These are phyloP conservation scores for Mus musculus DNA, from an alignment of 2,113 vertebrate genomes.

Conservation along the genomic window DNA sequence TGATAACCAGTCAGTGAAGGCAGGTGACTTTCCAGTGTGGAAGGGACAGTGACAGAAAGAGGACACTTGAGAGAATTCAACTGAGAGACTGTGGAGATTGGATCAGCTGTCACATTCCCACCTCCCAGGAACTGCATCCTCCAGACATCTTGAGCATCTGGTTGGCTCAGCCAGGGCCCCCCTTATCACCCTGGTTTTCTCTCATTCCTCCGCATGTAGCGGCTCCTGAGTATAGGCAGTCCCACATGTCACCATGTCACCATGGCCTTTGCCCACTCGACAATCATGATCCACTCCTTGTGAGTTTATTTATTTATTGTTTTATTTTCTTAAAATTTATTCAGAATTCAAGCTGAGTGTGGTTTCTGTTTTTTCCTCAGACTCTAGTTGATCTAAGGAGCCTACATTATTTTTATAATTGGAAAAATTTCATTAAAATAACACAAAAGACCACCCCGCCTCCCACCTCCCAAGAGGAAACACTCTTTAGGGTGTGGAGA, in stretches of 20 bases:
- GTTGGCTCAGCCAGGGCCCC: background rate
- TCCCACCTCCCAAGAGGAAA: constrained; percentile 62
- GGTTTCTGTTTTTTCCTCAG: constrained; percentile 47
- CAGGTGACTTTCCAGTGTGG: background rate
- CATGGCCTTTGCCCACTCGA: background rate
- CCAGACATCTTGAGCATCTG: rapidly evolving
- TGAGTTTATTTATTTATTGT: background rate
- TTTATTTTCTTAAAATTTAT: constrained; percentile 35
- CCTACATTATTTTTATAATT: constrained; percentile 56
- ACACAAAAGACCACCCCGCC: constrained; percentile 46
- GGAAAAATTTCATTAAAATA: constrained; percentile 59
- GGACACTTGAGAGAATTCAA: background rate
- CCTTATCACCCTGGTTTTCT: background rate
- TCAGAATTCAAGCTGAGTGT: background rate
- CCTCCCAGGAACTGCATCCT: background rate
- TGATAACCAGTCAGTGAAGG: background rate
- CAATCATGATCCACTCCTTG: background rate
- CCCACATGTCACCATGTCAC: background rate
- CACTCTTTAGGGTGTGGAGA: constrained; percentile 42
- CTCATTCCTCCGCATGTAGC: background rate
- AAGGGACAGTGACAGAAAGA: background rate
- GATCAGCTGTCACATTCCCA: no score
- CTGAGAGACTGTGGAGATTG: background rate
- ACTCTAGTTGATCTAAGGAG: constrained; percentile 38
- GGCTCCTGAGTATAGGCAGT: background rate